Percentiles rank a stretch among this genome's conserved stretches.
Evolutionary conservation across 2,113 vertebrate genomes (phyloP).

Genomic region (human (Homo sapiens)): DNA sequence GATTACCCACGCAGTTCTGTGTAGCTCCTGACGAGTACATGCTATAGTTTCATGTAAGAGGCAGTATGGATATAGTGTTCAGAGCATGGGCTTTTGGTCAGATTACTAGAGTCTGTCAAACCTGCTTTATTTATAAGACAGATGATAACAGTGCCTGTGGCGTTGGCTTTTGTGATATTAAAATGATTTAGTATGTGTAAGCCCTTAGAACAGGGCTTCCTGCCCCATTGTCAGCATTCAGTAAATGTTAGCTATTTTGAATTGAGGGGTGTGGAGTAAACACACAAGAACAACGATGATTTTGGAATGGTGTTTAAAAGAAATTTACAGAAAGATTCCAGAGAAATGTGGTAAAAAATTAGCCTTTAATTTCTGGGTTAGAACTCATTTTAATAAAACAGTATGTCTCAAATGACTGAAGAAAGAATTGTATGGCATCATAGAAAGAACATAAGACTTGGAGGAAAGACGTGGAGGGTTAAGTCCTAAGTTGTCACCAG

Average conservation of each 20-base stretch:
- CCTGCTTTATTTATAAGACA: neutral
- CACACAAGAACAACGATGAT: neutral
- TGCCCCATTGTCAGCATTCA: neutral
- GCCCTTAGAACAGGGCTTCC: neutral
- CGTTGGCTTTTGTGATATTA: neutral
- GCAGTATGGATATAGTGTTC: neutral
- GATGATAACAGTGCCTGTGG: neutral
- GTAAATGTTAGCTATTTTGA: conserved; percentile 58
- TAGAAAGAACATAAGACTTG: neutral
- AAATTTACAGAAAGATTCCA: neutral
- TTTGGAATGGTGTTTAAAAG: neutral
- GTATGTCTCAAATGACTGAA: neutral
- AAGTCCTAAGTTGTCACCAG: neutral
- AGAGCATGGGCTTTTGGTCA: neutral
- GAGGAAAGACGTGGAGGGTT: neutral
- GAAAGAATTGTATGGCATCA: neutral
- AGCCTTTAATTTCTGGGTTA: neutral
- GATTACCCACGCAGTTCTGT: neutral
- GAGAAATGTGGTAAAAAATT: neutral
- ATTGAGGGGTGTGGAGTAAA: neutral
- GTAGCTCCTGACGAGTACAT: neutral
- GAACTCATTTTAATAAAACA: neutral
- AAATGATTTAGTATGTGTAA: neutral
- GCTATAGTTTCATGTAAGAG: neutral
- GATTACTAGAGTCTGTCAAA: neutral